Base-by-base conservation (phyloP, 2,888 invertebrate genomes). In the Poecilus cupreus region DNA sequence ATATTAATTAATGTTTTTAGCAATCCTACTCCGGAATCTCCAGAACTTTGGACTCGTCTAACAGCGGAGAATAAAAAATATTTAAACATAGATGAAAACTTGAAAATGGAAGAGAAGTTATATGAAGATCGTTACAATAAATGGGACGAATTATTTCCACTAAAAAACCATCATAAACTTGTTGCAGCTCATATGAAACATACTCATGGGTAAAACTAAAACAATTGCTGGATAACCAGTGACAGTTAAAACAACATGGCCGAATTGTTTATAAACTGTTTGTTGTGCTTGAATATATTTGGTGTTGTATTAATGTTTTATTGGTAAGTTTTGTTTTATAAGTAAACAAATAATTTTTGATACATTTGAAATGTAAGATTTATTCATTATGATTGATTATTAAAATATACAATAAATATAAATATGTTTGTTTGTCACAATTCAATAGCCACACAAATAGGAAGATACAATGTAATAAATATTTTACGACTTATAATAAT, bases 1-100 rank as follows among this genome's bases (percentile, higher is more conserved):
- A n/a, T n/a, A n/a, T n/a, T n/a, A n/a, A n/a, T n/a, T n/a, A n/a
- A n/a, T n/a, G n/a, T 81, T 85, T 86, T 37, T 86, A 93, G 90
- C 85, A 92, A 88, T 86, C 92, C 90, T 3, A 88, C 89, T 74
- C 89, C 89, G 0, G 86, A 86, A 8, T 84, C 86, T 13, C 85
- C 86, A n/a, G 85, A 86, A 1, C 82, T 85, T 10, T 90, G 90
- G 90, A 88, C 88, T 54, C 87, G 88, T 20, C 89, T 88, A 57
- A 87, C 86, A 2, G 54, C 83, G 0, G 86, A 86, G 43, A 87
- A 86, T 24, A 87, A 89, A 70, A 88, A 88, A 80, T 90, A 89
- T 82, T 83, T 90, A 83, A 88, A 90, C 24, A 89, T 91, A 49
- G 88, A 87, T 8, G 85, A 88, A 37, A 86, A 87, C 72, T 83